Evolutionary conservation across 2,797 vertebrate species (phyloP).

Genomic region (Neomorphus geoffroyi): DNA sequence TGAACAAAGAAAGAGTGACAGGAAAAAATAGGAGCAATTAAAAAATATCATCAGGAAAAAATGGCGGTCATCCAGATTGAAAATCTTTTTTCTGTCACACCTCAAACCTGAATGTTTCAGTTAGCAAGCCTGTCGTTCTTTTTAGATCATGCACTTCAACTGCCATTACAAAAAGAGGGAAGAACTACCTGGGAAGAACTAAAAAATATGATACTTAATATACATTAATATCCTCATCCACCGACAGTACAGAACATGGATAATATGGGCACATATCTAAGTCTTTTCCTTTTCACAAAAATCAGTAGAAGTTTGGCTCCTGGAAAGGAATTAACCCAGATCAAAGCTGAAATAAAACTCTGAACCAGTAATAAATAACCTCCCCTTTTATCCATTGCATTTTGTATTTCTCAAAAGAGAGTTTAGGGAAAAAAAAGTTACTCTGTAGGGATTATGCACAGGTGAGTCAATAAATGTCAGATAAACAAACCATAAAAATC

Average conservation of each 20-base stretch:
- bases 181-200: not conserved
- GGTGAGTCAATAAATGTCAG: not conserved
- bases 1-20: not conserved
- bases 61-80: not conserved
- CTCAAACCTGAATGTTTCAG: not conserved
- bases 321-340: not conserved
- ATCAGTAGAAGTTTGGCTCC: not conserved
- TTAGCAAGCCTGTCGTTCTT: not conserved
- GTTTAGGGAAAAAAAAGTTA: not conserved
- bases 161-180: not conserved
- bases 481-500: not conserved
- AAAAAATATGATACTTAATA: not conserved
- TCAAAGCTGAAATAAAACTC: not conserved
- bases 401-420: not conserved
- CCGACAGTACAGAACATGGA: not conserved
- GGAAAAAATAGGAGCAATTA: not conserved
- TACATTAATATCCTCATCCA: not conserved
- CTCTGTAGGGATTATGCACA: not conserved
- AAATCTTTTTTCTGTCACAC: not conserved
- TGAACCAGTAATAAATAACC: not conserved
- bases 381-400: not conserved
- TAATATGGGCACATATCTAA: accelerated
- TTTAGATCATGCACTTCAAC: not conserved
- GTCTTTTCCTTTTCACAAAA: not conserved
- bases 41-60: not conserved